Evolutionary conservation across 2,113 vertebrate species (phyloP).

Genomic region (Australoheros scitulus): DNA sequence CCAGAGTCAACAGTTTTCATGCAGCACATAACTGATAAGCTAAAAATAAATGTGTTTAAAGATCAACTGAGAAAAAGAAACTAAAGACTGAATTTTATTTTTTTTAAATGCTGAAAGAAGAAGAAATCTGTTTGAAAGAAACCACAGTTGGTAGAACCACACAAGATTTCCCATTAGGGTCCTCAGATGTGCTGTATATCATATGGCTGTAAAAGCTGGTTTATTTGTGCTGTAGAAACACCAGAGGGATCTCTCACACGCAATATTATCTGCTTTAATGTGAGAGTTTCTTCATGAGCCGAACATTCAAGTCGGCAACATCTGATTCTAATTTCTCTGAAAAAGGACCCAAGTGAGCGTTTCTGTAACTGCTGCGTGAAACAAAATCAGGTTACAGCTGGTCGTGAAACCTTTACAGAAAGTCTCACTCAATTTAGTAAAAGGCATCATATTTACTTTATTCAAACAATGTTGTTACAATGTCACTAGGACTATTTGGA

Average conservation of each 20-base stretch:
- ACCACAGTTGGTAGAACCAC: background rate
- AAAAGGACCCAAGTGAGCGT: too few relatives aligned
- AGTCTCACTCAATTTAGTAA: background rate
- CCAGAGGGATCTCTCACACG: background rate
- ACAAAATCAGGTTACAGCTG: background rate
- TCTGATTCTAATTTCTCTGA: background rate
- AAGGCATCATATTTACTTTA: background rate
- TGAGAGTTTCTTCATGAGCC: background rate
- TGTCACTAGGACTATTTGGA: background rate
- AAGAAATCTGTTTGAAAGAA: background rate
- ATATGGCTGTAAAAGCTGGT: background rate
- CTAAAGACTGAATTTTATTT: background rate
- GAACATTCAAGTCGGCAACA: background rate
- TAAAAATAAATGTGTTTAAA: constrained; percentile 3
- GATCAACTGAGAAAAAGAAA: background rate
- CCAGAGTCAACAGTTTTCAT: background rate
- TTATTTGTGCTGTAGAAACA: background rate
- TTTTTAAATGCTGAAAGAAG: fast-evolving
- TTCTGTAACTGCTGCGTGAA: background rate
- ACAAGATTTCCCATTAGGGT: background rate
- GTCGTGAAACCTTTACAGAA: background rate
- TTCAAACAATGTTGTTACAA: background rate
- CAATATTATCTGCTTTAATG: background rate
- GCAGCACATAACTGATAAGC: background rate
- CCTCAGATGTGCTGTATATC: fast-evolving